Evolutionary conservation across 30 jellyfish, hydroid and myxozoan species (phyloP).

Genomic region (Hydractinia echinata): DNA sequence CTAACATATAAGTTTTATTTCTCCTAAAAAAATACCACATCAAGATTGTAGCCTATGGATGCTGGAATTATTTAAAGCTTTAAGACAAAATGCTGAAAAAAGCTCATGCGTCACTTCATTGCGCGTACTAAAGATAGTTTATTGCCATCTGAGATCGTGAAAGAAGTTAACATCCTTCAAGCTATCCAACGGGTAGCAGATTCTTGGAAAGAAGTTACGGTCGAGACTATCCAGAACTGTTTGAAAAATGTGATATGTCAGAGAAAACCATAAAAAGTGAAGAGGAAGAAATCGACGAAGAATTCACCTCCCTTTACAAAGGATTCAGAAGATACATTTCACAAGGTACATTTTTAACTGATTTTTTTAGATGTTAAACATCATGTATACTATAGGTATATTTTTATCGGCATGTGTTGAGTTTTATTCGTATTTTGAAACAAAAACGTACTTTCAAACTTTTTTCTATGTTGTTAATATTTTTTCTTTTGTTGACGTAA

Average conservation of each 20-base stretch:
- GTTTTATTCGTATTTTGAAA: too few species aligned
- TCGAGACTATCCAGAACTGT: constrained; percentile 31
- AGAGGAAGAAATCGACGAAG: constrained; percentile 40
- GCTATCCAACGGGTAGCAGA: constrained; percentile 52
- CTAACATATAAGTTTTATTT: constrained; percentile 37
- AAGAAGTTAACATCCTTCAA: constrained; percentile 34
- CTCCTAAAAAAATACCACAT: constrained; percentile 37
- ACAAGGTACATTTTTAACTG: too few species aligned
- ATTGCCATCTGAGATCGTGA: constrained; percentile 31
- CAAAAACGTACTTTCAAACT: too few species aligned
- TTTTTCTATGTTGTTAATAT: too few species aligned
- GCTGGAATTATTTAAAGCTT: constrained; percentile 5
- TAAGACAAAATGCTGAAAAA: constrained; percentile 4
- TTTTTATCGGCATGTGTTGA: too few species aligned
- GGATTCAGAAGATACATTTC: not conserved
- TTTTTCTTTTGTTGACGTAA: too few species aligned
- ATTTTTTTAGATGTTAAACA: too few species aligned
- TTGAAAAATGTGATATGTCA: constrained; percentile 22
- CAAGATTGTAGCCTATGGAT: constrained; percentile 32
- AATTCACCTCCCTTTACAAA: constrained; percentile 13
- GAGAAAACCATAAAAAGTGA: constrained; percentile 39
- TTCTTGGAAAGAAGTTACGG: constrained; percentile 44
- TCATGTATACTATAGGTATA: too few species aligned
- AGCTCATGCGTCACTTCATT: constrained; percentile 30
- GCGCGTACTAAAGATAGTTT: constrained; percentile 12